Evolutionary conservation across 2,113 vertebrate genomes (phyloP), one percentile per base, ranked within the genome.

Genomic region (Ascaphus truei): DNA sequence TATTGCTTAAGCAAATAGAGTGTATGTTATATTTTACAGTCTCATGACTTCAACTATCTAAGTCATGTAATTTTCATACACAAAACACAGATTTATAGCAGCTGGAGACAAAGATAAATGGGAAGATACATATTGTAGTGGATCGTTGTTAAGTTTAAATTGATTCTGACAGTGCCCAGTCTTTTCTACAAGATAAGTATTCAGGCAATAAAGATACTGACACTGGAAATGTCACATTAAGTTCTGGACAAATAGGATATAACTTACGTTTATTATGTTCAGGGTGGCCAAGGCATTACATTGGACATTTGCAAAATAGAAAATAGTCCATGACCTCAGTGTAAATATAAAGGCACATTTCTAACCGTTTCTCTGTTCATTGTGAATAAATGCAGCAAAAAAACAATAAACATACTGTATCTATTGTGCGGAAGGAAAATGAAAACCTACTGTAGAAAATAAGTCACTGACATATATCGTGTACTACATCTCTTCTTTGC

Each of bases 181-280:
- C 55, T 66, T 56, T 56, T 65, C 33, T 29, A 25, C 50, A 56
- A 56, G 25, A 66, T 31, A 56, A 52, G 50, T 66, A 33, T 50
- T 55, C 63, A 43, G 51, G 51, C 63, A 43, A 56, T 66, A 56
- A 66, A 66, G 26, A 66, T 34, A 43, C 39, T 55, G 33, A 36
- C 53, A 55, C 62, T 41, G n/a, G 36, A 66, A 66, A 66, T 53
- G 62, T 55, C 62, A 66, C 62, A 55, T 66, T 55, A 22, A 29
- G 8, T 66, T 66, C 34, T 30, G 25, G 23, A 55, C 62, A 66
- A 66, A 66, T 36, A 30, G 22, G 34, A 30, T 27, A 64, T 51
- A 66, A 55, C 23, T 29, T 31, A 53, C 13, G 48, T 50, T 52
- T 66, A 66, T 36, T 63, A 63, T 50, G 20, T 63, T 53, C 48